Base-by-base conservation (phyloP, 2,797 vertebrate species). In the Chrysolophus pictus region DNA sequence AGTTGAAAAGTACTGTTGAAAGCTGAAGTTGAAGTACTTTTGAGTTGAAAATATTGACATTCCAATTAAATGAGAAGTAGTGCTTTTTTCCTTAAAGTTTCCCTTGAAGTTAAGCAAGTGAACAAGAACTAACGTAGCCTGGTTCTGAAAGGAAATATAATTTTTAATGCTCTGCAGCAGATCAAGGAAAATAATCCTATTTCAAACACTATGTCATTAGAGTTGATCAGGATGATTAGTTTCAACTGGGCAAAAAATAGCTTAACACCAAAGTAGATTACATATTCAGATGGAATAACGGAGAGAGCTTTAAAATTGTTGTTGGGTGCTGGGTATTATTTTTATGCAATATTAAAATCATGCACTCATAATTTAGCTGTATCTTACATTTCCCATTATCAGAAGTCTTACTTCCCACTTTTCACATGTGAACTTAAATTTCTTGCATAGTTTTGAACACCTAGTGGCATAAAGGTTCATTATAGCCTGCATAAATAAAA, bases 161-260 rank as follows among this genome's bases (percentile, higher is more conserved):
- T 91, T 93, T 94, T 89, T 91, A 93, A 82, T 76, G 37, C 31
- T 42, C 47, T 90, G 64, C 63, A 92, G 49, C 53, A 85, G 42
- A 84, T 70, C 63, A 95, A 94, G 76, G 35, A 56, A 78, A 94
- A 74, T 82, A 92, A 86, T 95, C 69, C 29, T 87, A 73, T 69
- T 96, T 89, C 72, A 88, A 95, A 90, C n/a, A 73, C 83, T 73
- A 85, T 85, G 44, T 26, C 64, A 88, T 41, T 81, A 73, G n/a
- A 90, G 56, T 35, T 94, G 89, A 95, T 84, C 37, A 3, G 51
- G 85, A 59, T 90, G 47, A 95, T 94, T 96, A 90, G 41, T 89
- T 96, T 84, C 87, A 69, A 96, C 90, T 87, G 69, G 53, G 33
- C 33, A 96, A 96, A 88, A 82, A 91, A 82, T 75, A 88, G 64